These are phyloP conservation scores for Natator depressus DNA, from an alignment of 2,113 vertebrate genomes.

Conservation along the genomic window DNA sequence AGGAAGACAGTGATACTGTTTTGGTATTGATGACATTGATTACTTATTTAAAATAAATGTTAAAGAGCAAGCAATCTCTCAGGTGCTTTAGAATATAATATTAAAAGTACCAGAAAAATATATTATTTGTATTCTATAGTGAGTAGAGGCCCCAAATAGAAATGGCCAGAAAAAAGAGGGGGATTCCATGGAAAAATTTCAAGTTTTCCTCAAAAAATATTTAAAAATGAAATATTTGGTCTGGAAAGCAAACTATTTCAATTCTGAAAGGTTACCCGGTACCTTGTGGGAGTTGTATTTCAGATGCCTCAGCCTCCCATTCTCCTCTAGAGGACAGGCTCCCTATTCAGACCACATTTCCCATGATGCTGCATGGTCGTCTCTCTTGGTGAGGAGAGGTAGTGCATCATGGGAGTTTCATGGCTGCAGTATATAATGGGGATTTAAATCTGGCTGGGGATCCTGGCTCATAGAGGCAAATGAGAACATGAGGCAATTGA, in stretches of 20 bases:
- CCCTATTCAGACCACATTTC: background rate
- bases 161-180: background rate
- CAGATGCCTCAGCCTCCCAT: background rate
- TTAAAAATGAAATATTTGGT: background rate
- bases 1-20: background rate
- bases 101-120: background rate
- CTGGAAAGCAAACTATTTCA: background rate
- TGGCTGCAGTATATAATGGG: background rate
- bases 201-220: background rate
- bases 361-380: background rate
- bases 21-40: background rate
- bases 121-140: background rate
- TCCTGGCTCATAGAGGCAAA: background rate
- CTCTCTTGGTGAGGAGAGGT: background rate
- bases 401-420: background rate
- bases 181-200: background rate
- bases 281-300: background rate
- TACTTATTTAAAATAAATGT: background rate
- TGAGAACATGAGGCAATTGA: background rate
- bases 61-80: slow-evolving; percentile 21
- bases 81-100: slow-evolving; percentile 20
- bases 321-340: background rate
- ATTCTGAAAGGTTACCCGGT: background rate
- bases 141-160: background rate
- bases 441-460: background rate